Conservation (phyloP, 2,113 vertebrate species). For the Saccopteryx bilineata region DNA sequence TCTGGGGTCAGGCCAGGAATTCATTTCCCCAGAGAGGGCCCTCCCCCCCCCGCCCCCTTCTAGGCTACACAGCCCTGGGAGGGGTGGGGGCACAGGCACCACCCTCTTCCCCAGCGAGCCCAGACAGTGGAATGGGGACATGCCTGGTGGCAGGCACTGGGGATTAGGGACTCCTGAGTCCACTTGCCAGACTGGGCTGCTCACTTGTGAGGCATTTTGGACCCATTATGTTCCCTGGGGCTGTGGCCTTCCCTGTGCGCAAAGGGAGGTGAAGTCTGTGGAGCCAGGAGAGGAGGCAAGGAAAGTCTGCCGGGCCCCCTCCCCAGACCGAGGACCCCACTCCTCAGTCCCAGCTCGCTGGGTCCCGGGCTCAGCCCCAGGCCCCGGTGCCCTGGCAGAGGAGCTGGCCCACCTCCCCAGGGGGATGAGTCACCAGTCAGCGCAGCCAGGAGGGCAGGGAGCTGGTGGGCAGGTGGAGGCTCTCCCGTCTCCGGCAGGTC, state of each 20-base stretch:
- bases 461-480: conserved; percentile 17
- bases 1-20: conserved; percentile 79
- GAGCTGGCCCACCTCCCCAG: neutral
- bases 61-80: neutral
- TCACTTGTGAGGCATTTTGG: neutral
- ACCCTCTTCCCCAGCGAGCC: neutral
- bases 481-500: conserved; percentile 21
- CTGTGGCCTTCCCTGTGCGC: neutral
- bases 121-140: neutral
- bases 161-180: neutral
- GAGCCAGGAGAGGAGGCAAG: neutral
- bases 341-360: neutral
- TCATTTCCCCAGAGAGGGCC: conserved; percentile 70
- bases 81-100: neutral
- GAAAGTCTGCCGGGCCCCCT: neutral
- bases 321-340: neutral
- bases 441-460: neutral
- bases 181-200: neutral
- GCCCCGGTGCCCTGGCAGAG: neutral
- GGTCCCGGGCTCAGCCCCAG: neutral
- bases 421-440: conserved; percentile 70
- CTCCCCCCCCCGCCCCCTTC: neutral
- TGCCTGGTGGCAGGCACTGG: neutral
- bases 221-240: neutral
- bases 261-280: neutral